These are phyloP conservation scores for Astur gentilis DNA, from an alignment of 2,113 vertebrate species.

Conservation along the genomic window DNA sequence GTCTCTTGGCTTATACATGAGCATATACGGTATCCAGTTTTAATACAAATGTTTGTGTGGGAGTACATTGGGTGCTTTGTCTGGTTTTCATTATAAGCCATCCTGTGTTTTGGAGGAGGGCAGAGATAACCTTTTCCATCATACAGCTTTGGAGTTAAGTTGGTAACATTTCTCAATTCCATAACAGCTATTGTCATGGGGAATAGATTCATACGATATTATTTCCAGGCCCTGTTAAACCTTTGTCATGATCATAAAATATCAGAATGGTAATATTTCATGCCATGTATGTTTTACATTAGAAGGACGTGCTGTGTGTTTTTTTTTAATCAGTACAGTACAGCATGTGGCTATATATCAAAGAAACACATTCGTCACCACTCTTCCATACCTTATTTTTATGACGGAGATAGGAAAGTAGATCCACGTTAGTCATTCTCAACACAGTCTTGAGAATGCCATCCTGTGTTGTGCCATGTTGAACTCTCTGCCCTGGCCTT, in stretches of 20 bases:
- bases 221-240: not conserved
- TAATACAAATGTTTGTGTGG: not conserved
- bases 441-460: not conserved
- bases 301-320: not conserved
- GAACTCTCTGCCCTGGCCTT: not conserved
- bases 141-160: not conserved
- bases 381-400: not conserved
- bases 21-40: not conserved
- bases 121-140: not conserved
- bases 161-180: not conserved
- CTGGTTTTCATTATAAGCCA: not conserved
- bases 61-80: not conserved
- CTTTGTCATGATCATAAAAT: not conserved
- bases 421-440: not conserved
- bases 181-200: not conserved
- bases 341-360: not conserved
- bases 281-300: not conserved
- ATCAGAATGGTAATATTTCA: not conserved
- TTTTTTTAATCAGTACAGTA: not conserved
- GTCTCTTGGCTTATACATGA: not conserved
- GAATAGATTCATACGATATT: not conserved
- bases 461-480: not conserved
- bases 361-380: not conserved
- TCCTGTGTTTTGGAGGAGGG: not conserved
- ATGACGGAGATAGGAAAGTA: not conserved